Conservation (phyloP, 2,113 vertebrate genomes). For the Benitochromis conjunctus region DNA sequence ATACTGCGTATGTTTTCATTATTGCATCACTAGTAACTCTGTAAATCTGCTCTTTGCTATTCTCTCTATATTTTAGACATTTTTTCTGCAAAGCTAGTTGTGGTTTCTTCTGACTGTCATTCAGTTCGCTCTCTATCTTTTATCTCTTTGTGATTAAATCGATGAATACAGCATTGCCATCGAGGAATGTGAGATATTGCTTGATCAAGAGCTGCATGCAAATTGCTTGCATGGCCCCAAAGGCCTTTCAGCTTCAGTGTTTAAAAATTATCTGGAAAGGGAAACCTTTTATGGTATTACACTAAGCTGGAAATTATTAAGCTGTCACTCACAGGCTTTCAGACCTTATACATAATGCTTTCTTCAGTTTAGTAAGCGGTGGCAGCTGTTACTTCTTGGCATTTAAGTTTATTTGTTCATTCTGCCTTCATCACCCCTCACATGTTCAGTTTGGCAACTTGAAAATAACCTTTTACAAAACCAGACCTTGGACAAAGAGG, state of each 20-base stretch:
- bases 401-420: slow-evolving; percentile 1
- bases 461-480: background rate
- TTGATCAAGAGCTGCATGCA: slow-evolving; percentile 15
- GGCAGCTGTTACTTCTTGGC: background rate
- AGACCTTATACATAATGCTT: slow-evolving; percentile 1
- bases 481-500: background rate
- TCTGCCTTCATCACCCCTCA: background rate
- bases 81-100: background rate
- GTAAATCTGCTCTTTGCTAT: background rate
- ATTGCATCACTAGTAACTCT: background rate
- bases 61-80: background rate
- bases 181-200: slow-evolving; percentile 1
- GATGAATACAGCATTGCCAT: background rate
- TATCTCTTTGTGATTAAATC: slow-evolving; percentile 14
- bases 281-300: slow-evolving; percentile 38
- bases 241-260: slow-evolving; percentile 23
- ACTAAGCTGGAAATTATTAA: slow-evolving; percentile 41
- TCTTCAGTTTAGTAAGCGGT: slow-evolving; percentile 3
- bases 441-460: background rate
- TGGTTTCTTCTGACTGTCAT: background rate
- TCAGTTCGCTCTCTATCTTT: background rate
- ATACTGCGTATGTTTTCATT: background rate
- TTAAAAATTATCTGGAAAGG: slow-evolving; percentile 21
- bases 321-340: slow-evolving; percentile 44
- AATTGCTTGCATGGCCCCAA: background rate